Percentiles rank a stretch among this genome's conserved stretches.
Evolutionary conservation across 2,113 vertebrate species (phyloP).

Genomic region (Mugil cephalus): DNA sequence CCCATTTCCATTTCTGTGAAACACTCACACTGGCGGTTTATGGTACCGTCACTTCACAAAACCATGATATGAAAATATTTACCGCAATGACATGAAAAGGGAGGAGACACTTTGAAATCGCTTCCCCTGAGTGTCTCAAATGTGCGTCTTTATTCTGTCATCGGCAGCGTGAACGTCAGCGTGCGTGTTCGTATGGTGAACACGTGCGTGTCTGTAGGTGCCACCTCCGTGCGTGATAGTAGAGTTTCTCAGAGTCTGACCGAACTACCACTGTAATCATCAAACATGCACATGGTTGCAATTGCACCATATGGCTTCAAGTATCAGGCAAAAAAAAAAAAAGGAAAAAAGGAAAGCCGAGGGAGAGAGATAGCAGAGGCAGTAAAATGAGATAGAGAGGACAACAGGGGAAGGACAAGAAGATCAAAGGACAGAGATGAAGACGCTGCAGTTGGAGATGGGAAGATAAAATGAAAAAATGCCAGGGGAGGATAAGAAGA

Average conservation of each 20-base stretch:
- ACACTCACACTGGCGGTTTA: slow-evolving; percentile 55
- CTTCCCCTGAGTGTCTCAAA: slow-evolving; percentile 37
- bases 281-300: slow-evolving; percentile 73
- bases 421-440: slow-evolving; percentile 2
- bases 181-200: slow-evolving; percentile 8
- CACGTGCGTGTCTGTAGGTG: slow-evolving; percentile 13
- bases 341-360: slow-evolving; percentile 33
- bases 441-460: slow-evolving; percentile 17
- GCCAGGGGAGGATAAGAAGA: neutral
- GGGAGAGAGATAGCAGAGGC: slow-evolving; percentile 33
- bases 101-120: slow-evolving; percentile 33
- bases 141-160: slow-evolving; percentile 1
- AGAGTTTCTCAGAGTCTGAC: slow-evolving; percentile 62
- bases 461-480: slow-evolving; percentile 1
- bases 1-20: slow-evolving; percentile 65
- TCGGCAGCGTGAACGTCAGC: slow-evolving; percentile 9
- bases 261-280: slow-evolving; percentile 70
- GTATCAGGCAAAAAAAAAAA: slow-evolving; percentile 24
- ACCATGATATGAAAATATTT: slow-evolving; percentile 65
- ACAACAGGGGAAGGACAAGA: neutral
- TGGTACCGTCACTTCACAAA: slow-evolving; percentile 62
- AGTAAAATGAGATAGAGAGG: slow-evolving; percentile 25
- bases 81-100: slow-evolving; percentile 46
- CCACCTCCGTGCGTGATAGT: slow-evolving; percentile 37
- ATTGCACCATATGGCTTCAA: slow-evolving; percentile 68